phyloP scores from a whole-genome alignment of 64 coral and sea anemone genomes.

The Pocillopora verrucosa region DNA sequence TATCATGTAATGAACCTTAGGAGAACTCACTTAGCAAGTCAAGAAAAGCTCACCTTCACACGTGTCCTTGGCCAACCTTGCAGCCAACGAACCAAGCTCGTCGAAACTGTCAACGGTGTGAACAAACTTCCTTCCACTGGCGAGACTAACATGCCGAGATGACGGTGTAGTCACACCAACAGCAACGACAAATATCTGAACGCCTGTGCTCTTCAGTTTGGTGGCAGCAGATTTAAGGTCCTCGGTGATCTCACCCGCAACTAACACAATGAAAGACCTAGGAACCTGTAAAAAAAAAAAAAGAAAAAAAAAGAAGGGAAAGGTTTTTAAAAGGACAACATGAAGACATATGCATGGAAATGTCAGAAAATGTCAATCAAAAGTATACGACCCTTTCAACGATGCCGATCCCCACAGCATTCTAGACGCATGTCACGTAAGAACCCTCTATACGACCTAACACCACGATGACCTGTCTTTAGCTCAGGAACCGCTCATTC shows the following conservation, averaged over 20 bases:
- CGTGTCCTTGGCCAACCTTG: conserved; percentile 46
- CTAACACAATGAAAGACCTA: conserved; percentile 45
- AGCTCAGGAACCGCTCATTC: no score
- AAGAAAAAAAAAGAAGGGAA: background rate
- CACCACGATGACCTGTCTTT: no score
- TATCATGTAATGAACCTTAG: no score
- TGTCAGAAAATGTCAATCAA: no score
- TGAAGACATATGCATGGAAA: background rate
- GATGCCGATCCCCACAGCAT: no score
- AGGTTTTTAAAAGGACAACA: background rate
- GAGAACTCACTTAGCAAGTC: no score
- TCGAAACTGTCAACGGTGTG: conserved; percentile 44
- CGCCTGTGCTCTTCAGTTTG: conserved; percentile 30
- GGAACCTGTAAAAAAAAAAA: conserved; percentile 32
- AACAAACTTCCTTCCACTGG: conserved; percentile 1
- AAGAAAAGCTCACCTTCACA: conserved; percentile 67
- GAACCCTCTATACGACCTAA: no score
- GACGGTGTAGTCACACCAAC: conserved; percentile 48
- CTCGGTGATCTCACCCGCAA: conserved; percentile 63
- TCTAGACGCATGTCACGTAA: no score
- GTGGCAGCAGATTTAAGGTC: conserved; percentile 40
- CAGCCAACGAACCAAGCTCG: conserved; percentile 44
- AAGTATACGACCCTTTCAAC: no score
- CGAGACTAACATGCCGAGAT: conserved; percentile 51
- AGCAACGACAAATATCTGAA: conserved; percentile 76